A percentile compares a stretch with the other conserved stretches of the same genome.
These are phyloP conservation scores for Zoanthus sociatus DNA, from an alignment of 92 coral and sea anemone genomes.

Conservation along the genomic window DNA sequence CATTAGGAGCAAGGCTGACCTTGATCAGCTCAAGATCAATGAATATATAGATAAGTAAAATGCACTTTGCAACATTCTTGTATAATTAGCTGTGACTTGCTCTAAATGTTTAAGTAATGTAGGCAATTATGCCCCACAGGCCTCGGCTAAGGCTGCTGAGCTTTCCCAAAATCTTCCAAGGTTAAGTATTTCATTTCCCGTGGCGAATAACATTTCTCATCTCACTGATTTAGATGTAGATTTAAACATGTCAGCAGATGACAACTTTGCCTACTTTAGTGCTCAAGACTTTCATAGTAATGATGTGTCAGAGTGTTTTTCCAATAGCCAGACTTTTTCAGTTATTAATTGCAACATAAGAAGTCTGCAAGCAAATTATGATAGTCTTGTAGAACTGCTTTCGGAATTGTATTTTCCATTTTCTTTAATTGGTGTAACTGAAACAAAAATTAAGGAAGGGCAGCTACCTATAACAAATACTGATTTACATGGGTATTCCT, in stretches of 20 bases:
- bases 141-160: slow-evolving; percentile 12
- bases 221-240: slow-evolving; percentile 7
- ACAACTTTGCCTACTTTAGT: neutral
- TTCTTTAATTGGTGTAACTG: too few relatives aligned
- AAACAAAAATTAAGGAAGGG: too few relatives aligned
- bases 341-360: neutral
- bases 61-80: slow-evolving; percentile 30
- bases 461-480: too few relatives aligned
- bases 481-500: too few relatives aligned
- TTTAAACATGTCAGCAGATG: neutral
- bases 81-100: slow-evolving; percentile 31
- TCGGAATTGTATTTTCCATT: too few relatives aligned
- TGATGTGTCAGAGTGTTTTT: neutral
- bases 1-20: slow-evolving; percentile 28
- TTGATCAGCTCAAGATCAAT: slow-evolving; percentile 31
- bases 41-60: slow-evolving; percentile 23
- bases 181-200: neutral
- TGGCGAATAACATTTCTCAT: neutral
- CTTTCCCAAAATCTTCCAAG: slow-evolving; percentile 1
- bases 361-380: neutral
- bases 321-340: neutral
- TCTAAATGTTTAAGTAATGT: slow-evolving; percentile 30
- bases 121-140: slow-evolving; percentile 20
- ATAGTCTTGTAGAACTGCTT: too few relatives aligned
- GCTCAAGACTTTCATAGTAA: neutral